These are phyloP conservation scores for Mus pahari DNA, from an alignment of 2,113 vertebrate species.

Conservation along the genomic window DNA sequence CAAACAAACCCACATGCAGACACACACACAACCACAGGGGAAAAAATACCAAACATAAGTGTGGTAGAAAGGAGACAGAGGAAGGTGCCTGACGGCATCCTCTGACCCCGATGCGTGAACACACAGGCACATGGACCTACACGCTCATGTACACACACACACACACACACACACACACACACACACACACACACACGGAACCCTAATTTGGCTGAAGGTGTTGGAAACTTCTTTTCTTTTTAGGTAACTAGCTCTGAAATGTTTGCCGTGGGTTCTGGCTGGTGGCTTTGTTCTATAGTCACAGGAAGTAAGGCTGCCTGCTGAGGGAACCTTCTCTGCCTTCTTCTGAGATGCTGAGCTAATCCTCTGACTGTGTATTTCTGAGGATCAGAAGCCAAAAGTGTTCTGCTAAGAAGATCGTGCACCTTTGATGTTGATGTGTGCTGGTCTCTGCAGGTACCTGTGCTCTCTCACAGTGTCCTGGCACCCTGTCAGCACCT, in stretches of 20 bases:
- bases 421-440: not conserved
- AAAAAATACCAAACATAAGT: not conserved
- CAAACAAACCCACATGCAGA: no score
- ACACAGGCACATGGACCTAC: not conserved
- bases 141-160: not conserved
- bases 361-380: not conserved
- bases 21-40: not conserved
- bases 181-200: not conserved
- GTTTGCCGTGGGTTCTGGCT: no score
- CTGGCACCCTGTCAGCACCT: not conserved
- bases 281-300: not conserved
- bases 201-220: not conserved
- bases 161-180: not conserved
- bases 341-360: not conserved
- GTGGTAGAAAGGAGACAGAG: no score
- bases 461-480: not conserved
- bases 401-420: not conserved
- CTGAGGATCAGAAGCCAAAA: not conserved
- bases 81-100: not conserved
- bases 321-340: not conserved
- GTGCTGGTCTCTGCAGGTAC: not conserved
- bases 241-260: not conserved
- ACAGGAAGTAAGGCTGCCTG: not conserved
- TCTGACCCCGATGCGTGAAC: not conserved
- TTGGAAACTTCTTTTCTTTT: no score